phyloP scores from a whole-genome alignment of 2,113 vertebrate genomes.

The Neodon shergylaensis region DNA sequence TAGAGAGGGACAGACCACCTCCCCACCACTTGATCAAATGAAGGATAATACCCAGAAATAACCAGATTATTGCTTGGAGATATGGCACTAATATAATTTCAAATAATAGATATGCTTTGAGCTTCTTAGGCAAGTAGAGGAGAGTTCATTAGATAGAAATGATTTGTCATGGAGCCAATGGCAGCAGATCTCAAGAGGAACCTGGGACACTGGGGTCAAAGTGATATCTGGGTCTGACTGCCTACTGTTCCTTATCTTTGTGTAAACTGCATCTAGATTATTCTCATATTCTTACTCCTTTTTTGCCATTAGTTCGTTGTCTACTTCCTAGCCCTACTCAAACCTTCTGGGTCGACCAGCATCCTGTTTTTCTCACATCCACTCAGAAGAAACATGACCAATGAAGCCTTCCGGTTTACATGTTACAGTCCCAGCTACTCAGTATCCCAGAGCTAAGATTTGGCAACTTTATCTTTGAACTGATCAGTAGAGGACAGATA shows the following conservation, averaged over 20 bases:
- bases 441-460: background rate
- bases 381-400: background rate
- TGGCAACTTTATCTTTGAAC: background rate
- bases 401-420: background rate
- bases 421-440: background rate
- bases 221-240: background rate
- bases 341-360: background rate
- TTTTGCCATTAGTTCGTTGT: background rate
- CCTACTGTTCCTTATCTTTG: background rate
- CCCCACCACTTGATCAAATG: background rate
- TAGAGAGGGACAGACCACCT: background rate
- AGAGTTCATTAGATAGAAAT: background rate
- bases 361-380: conserved; percentile 15
- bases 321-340: background rate
- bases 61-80: background rate
- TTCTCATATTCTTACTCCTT: background rate
- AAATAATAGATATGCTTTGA: background rate
- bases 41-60: background rate
- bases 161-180: background rate
- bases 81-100: background rate
- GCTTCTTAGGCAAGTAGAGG: background rate
- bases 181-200: background rate
- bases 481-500: background rate
- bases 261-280: background rate
- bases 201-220: background rate